phyloP scores from a whole-genome alignment of 2,113 vertebrate species.

The Psilopsiagon aurifrons region DNA sequence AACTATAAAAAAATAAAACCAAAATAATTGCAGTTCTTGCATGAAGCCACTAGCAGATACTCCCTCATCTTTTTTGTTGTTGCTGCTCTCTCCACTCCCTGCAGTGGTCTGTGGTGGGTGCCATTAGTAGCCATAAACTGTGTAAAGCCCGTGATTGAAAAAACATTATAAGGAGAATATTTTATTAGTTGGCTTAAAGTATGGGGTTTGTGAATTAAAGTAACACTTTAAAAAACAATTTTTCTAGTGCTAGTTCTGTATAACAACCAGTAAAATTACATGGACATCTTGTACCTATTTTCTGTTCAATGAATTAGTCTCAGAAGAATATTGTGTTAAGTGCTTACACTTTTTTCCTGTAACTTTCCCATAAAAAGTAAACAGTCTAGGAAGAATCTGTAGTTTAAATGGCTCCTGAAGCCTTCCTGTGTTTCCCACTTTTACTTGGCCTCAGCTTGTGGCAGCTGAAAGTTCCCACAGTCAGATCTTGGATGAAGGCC shows the following conservation, averaged over 20 bases:
- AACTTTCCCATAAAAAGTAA: conserved; percentile 15
- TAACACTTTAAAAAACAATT: not conserved
- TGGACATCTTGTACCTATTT: not conserved
- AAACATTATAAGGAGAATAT: not conserved
- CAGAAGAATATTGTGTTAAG: not conserved
- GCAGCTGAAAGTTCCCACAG: conserved; percentile 33
- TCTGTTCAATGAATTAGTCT: not conserved
- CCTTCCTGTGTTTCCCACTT: conserved; percentile 15
- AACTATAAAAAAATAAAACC: not conserved
- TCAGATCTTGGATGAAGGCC: conserved; percentile 4
- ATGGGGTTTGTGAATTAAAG: not conserved
- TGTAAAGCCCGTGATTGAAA: not conserved
- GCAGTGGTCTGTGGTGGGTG: not conserved
- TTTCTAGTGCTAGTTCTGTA: not conserved
- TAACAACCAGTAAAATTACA: not conserved
- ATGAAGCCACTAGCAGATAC: not conserved
- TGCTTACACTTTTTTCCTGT: conserved; percentile 6
- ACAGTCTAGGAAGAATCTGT: not conserved
- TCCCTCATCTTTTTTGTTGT: not conserved
- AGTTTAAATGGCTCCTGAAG: not conserved
- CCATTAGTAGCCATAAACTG: not conserved
- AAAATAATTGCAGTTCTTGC: not conserved
- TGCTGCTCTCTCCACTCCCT: not conserved
- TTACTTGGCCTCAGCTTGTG: not conserved
- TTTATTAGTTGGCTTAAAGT: not conserved